Evolutionary conservation across 2,888 invertebrate genomes (phyloP), one percentile per base, ranked within the genome.

Genomic region (Muschampia staudingeri): DNA sequence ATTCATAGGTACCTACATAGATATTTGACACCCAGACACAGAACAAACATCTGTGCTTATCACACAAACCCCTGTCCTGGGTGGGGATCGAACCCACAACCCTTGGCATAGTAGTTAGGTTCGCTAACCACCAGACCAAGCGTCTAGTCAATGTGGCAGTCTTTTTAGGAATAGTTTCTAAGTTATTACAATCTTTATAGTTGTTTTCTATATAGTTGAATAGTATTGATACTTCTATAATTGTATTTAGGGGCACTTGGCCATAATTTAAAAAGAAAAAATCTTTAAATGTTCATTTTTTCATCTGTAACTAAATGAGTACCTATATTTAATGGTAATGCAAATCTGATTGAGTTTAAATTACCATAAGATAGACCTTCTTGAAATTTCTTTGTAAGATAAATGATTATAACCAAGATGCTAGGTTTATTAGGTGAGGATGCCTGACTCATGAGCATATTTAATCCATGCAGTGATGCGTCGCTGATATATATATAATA

Each of bases 351-450:
- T 34, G 61, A 61, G 40, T 76, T 76, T 16, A 76, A 12, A 19
- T 16, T 76, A 30, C 76, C 61, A 76, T 76, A 76, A 37, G 61
- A 61, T 76, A 37, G 30, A 11, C 61, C 61, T 65, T 76, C 76
- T 9, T 65, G 44, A 76, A 76, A 76, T 65, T 44, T 73, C 12
- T n/a, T 44, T 25, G 73, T 73, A 44, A 19, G 19, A 52, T 52
- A 52, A 16, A 16, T 52, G 12, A 52, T 16, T 52, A 52, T 52
- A 16, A 9, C 52, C 4, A 0, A 16, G 4, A 52, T 11, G 4
- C 14, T 16, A 16, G 52, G 52, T 52, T 67, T 67, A 30, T 34
- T 67, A 34, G 34, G 34, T 67, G 14, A 34, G 19, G 11, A 56
- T 19, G 19, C 56, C 56, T 19, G 56, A 56, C 8, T 56, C 56